Percentiles rank a stretch among this genome's conserved stretches.
Conservation (phyloP, 2,797 vertebrate genomes). For the Cercopithecus neglectus region DNA sequence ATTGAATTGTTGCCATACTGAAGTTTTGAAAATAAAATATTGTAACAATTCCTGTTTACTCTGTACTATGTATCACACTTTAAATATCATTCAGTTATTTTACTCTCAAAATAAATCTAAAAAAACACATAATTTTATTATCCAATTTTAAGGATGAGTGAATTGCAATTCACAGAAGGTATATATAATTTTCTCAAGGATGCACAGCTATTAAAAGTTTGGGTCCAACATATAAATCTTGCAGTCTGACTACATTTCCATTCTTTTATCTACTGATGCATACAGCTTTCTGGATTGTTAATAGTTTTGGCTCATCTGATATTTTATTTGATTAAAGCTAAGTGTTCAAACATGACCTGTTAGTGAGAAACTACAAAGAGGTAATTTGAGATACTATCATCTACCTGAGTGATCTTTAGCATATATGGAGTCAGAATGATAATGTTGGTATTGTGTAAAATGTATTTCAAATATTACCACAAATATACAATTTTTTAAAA, state of each 20-base stretch:
- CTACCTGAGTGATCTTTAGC: neutral
- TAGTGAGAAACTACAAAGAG: neutral
- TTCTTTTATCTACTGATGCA: neutral
- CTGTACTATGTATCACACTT: neutral
- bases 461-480: neutral
- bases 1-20: neutral
- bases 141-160: neutral
- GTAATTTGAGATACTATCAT: neutral
- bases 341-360: neutral
- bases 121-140: neutral
- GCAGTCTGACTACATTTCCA: neutral
- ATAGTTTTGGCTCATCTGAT: neutral
- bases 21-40: neutral
- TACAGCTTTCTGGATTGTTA: neutral
- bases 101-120: neutral
- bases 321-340: neutral
- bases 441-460: neutral
- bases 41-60: neutral
- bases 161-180: neutral
- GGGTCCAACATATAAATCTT: neutral
- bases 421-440: neutral
- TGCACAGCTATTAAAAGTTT: neutral
- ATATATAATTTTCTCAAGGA: neutral
- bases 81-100: neutral
- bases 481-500: neutral